A percentile compares a stretch with the other conserved stretches of the same genome.
These are phyloP conservation scores for Nymphalis urticae DNA, from an alignment of 2,888 invertebrate genomes.

Conservation along the genomic window DNA sequence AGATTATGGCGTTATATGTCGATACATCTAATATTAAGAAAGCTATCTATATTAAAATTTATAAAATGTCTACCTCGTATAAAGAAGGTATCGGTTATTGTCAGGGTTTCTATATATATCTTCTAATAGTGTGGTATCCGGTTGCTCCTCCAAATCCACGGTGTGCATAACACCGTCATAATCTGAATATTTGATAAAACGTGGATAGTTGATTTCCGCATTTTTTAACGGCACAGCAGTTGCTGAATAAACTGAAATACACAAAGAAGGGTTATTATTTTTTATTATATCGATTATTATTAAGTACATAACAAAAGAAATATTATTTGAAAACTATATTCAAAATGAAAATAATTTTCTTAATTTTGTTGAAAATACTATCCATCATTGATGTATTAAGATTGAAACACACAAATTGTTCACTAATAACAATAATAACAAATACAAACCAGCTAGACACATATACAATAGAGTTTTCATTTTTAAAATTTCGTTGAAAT, in stretches of 20 bases:
- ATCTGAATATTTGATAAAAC: slow-evolving; percentile 50
- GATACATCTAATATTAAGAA: too few species aligned
- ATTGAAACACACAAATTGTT: too few species aligned
- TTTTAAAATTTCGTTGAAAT: background rate
- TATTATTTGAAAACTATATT: too few species aligned
- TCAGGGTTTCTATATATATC: slow-evolving; percentile 48
- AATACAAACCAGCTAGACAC: slow-evolving; percentile 10
- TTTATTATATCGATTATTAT: background rate
- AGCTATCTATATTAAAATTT: background rate
- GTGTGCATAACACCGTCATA: slow-evolving; percentile 48
- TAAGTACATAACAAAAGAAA: too few species aligned
- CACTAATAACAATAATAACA: too few species aligned
- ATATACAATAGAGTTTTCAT: slow-evolving; percentile 23
- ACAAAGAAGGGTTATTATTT: background rate
- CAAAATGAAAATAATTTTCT: too few species aligned
- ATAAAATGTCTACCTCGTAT: slow-evolving; percentile 49
- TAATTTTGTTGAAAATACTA: too few species aligned
- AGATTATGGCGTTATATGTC: too few species aligned
- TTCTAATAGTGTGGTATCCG: slow-evolving; percentile 46
- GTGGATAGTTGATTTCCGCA: slow-evolving; percentile 39
- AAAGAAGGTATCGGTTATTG: slow-evolving; percentile 51
- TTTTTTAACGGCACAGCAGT: slow-evolving; percentile 45
- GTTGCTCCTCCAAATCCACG: slow-evolving; percentile 51
- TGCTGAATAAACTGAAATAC: slow-evolving; percentile 42
- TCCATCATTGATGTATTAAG: too few species aligned